phyloP scores from a whole-genome alignment of 2,888 invertebrate genomes.

The Dugesia japonica region DNA sequence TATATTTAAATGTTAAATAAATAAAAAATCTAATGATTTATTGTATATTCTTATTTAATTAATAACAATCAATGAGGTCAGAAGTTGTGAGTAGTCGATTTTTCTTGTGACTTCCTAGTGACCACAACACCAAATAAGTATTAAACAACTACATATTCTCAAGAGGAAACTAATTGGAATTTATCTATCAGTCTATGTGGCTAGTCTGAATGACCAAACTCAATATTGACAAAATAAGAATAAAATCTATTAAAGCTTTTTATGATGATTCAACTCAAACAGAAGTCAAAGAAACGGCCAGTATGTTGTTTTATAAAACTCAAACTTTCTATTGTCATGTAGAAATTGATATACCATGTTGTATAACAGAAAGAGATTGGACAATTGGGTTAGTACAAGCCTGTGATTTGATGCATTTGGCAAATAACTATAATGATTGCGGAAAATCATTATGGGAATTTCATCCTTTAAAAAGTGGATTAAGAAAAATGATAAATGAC shows the following conservation, averaged over 20 bases:
- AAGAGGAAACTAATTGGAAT: too few relatives aligned
- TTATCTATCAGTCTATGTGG: too few relatives aligned
- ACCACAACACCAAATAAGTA: too few relatives aligned
- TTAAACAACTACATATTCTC: too few relatives aligned
- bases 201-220: slow-evolving; percentile 28
- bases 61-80: too few relatives aligned
- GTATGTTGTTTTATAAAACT: slow-evolving; percentile 32
- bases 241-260: slow-evolving; percentile 32
- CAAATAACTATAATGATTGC: slow-evolving; percentile 30
- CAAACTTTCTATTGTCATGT: too few relatives aligned
- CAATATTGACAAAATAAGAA: slow-evolving; percentile 31
- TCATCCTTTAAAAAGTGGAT: slow-evolving; percentile 34
- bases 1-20: too few relatives aligned
- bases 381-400: slow-evolving; percentile 35
- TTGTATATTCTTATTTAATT: too few relatives aligned
- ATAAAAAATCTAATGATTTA: too few relatives aligned
- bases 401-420: slow-evolving; percentile 34
- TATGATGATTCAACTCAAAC: slow-evolving; percentile 32
- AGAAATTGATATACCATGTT: slow-evolving; percentile 29
- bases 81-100: too few relatives aligned
- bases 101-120: too few relatives aligned
- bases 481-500: slow-evolving; percentile 32
- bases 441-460: slow-evolving; percentile 34
- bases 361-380: slow-evolving; percentile 34
- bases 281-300: slow-evolving; percentile 32